phyloP scores from a whole-genome alignment of 2,888 invertebrate genomes.

The Asteroscopus sphinx region DNA sequence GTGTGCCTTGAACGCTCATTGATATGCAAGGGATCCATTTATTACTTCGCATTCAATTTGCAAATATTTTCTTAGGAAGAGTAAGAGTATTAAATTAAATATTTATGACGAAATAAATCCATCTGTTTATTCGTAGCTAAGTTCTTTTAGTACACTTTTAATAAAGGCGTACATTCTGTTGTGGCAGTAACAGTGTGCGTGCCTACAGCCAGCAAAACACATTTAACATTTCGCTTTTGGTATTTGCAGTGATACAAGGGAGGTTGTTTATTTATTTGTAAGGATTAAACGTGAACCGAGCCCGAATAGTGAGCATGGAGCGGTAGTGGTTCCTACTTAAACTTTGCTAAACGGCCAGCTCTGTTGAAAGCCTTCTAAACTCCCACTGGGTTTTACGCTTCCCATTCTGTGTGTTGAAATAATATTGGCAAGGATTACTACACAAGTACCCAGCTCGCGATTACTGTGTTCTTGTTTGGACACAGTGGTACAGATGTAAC shows the following conservation, averaged over 20 bases:
- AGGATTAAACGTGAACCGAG: slow-evolving; percentile 76
- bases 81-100: slow-evolving; percentile 45
- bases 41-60: slow-evolving; percentile 82
- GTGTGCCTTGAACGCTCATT: slow-evolving; percentile 77
- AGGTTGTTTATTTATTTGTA: slow-evolving; percentile 82
- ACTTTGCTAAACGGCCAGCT: slow-evolving; percentile 83
- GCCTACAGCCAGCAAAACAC: slow-evolving; percentile 61
- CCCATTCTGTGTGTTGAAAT: slow-evolving; percentile 73
- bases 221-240: slow-evolving; percentile 76
- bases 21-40: slow-evolving; percentile 83
- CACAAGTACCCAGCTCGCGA: slow-evolving; percentile 54
- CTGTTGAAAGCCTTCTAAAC: slow-evolving; percentile 80
- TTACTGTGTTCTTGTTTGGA: slow-evolving; percentile 47
- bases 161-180: slow-evolving; percentile 57
- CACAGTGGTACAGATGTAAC: slow-evolving; percentile 39
- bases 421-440: slow-evolving; percentile 69
- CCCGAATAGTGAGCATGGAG: slow-evolving; percentile 70
- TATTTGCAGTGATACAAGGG: slow-evolving; percentile 76
- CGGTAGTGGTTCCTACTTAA: slow-evolving; percentile 78
- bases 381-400: slow-evolving; percentile 72
- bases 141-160: slow-evolving; percentile 55
- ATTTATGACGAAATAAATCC: slow-evolving; percentile 43
- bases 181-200: slow-evolving; percentile 28
- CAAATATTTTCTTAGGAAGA: slow-evolving; percentile 70
- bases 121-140: slow-evolving; percentile 30